A percentile compares a stretch with the other conserved stretches of the same genome.
Conservation (phyloP, 1,140 invertebrate species). For the Himalopsyche phryganea region DNA sequence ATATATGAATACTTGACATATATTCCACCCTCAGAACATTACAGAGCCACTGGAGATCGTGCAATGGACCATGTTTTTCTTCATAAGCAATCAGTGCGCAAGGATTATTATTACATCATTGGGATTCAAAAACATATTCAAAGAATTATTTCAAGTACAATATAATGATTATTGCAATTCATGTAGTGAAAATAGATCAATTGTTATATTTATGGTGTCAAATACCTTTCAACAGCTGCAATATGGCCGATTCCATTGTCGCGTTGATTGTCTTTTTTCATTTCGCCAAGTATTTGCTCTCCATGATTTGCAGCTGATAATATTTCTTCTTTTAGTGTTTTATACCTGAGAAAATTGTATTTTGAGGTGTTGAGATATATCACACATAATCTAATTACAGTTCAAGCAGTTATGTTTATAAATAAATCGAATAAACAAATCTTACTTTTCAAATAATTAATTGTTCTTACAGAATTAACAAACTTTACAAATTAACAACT, state of each 20-base stretch:
- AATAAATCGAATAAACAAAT: too few species aligned
- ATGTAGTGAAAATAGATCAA: too few species aligned
- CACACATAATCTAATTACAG: too few species aligned
- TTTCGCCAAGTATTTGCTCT: conserved; percentile 71
- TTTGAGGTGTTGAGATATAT: neutral
- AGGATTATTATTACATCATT: conserved; percentile 29
- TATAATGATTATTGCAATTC: too few species aligned
- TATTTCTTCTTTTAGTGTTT: conserved; percentile 69
- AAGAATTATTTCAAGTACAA: too few species aligned
- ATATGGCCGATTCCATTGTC: conserved; percentile 82
- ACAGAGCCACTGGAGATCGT: conserved; percentile 12
- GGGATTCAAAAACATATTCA: conserved; percentile 13
- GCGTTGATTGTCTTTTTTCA: conserved; percentile 55
- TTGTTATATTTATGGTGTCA: too few species aligned
- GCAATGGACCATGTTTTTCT: conserved; percentile 20
- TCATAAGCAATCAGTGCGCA: conserved; percentile 32
- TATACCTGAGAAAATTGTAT: conserved; percentile 43
- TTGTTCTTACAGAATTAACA: too few species aligned
- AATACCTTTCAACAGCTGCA: conserved; percentile 83
- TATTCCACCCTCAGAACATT: conserved; percentile 19
- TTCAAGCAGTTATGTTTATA: too few species aligned
- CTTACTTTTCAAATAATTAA: too few species aligned
- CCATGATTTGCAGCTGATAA: conserved; percentile 78
- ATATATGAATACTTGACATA: too few species aligned
- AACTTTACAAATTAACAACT: too few species aligned